phyloP scores from a whole-genome alignment of 2,113 vertebrate species.

The Lasiurus borealis region DNA sequence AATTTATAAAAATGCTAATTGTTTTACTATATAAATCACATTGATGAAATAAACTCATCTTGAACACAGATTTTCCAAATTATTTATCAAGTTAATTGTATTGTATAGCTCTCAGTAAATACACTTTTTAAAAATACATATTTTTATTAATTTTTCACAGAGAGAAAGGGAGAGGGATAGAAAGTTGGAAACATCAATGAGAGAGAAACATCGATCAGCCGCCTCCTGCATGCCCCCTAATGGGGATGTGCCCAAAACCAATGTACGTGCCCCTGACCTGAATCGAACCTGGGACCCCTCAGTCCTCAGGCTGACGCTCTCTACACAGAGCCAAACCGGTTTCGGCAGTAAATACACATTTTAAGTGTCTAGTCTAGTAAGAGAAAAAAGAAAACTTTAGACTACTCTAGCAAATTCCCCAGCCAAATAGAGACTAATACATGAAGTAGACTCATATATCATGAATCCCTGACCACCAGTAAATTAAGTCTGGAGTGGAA shows the following conservation, averaged over 20 bases:
- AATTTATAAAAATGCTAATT: not conserved
- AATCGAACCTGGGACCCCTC: too few relatives aligned
- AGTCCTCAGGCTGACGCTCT: too few relatives aligned
- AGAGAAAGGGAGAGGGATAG: too few relatives aligned
- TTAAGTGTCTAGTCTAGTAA: not conserved
- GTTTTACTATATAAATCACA: not conserved
- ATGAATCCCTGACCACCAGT: not conserved
- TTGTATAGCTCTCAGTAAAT: not conserved
- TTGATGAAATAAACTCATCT: not conserved
- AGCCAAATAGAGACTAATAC: not conserved
- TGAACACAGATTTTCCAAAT: constrained; percentile 2
- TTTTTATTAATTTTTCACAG: too few relatives aligned
- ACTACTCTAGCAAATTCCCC: not conserved
- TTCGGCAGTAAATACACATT: not conserved
- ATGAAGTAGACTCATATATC: not conserved
- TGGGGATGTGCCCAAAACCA: too few relatives aligned
- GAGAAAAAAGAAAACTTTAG: not conserved
- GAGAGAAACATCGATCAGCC: too few relatives aligned
- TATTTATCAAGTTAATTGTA: not conserved
- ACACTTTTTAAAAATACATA: not conserved
- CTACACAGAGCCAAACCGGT: too few relatives aligned
- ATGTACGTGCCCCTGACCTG: too few relatives aligned
- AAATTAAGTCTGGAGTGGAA: not conserved
- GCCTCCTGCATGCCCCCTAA: too few relatives aligned
- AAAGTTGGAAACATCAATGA: too few relatives aligned